Evolutionary conservation across 2,888 invertebrate species (phyloP).

Genomic region (Seira ritae): DNA sequence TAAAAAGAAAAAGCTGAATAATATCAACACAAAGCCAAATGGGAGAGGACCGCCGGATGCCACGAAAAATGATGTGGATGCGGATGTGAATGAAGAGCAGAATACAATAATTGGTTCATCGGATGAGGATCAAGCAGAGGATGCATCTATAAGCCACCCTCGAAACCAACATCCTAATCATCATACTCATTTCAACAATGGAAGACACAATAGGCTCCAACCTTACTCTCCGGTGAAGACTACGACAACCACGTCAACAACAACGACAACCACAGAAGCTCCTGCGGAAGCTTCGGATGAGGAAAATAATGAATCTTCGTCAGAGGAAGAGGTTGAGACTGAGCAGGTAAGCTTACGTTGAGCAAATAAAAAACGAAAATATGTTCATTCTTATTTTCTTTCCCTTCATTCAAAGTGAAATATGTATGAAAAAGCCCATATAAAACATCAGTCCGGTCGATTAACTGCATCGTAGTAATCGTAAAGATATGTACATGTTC

Average conservation of each 20-base stretch:
- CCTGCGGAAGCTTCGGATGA: constrained; percentile 9
- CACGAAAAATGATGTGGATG: constrained; percentile 52
- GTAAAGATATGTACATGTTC: background rate
- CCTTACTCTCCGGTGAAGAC: constrained; percentile 40
- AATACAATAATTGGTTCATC: constrained; percentile 43
- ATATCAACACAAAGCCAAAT: constrained; percentile 21
- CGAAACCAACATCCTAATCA: constrained; percentile 35
- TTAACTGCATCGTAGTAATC: too few species aligned
- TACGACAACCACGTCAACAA: constrained; percentile 33
- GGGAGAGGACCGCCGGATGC: constrained; percentile 39
- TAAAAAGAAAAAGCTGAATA: constrained; percentile 22
- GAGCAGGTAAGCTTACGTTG: constrained; percentile 42
- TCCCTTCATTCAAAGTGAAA: too few species aligned
- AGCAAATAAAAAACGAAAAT: background rate
- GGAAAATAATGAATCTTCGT: constrained; percentile 22
- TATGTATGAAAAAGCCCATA: too few species aligned
- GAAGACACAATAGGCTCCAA: constrained; percentile 36
- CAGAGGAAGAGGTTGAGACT: constrained; percentile 47
- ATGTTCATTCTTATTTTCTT: background rate
- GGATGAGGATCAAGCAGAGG: constrained; percentile 26
- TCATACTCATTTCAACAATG: constrained; percentile 22
- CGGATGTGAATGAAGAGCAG: constrained; percentile 50
- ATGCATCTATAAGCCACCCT: constrained; percentile 43
- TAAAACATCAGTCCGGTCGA: too few species aligned
- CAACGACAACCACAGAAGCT: constrained; percentile 29